Percentiles rank a stretch among this genome's conserved stretches.
Conservation (phyloP, 1,140 invertebrate genomes). For the Diorhabda elongata region DNA sequence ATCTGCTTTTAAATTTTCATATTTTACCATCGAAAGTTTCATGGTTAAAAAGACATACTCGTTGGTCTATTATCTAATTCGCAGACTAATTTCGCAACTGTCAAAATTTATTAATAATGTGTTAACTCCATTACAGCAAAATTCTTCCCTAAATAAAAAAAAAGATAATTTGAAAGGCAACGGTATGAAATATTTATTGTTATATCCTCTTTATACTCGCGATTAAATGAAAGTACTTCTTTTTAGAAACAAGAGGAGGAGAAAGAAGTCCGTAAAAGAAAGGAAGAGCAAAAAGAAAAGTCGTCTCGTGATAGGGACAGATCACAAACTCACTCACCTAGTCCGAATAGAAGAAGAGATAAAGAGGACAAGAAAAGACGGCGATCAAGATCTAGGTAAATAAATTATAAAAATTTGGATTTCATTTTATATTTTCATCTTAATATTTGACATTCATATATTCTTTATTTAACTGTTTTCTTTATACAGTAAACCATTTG, state of each 20-base stretch:
- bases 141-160: neutral
- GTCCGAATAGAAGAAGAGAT: constrained; percentile 40
- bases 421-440: no score
- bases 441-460: no score
- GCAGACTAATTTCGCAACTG: neutral
- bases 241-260: constrained; percentile 66
- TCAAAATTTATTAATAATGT: neutral
- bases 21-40: no score
- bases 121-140: constrained; percentile 1
- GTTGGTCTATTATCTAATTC: neutral
- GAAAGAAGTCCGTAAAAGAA: constrained; percentile 48
- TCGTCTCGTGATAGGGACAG: constrained; percentile 46
- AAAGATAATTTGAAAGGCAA: neutral
- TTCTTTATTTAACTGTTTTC: no score
- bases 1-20: no score
- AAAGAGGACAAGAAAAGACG: constrained; percentile 39
- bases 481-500: no score
- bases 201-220: neutral
- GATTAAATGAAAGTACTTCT: constrained; percentile 31
- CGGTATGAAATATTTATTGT: constrained; percentile 1
- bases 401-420: neutral
- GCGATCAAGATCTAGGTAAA: constrained; percentile 51
- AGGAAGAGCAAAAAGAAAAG: constrained; percentile 47
- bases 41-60: neutral
- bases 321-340: constrained; percentile 44